phyloP scores from a whole-genome alignment of 2,888 invertebrate genomes.

The Rutpela maculata region DNA sequence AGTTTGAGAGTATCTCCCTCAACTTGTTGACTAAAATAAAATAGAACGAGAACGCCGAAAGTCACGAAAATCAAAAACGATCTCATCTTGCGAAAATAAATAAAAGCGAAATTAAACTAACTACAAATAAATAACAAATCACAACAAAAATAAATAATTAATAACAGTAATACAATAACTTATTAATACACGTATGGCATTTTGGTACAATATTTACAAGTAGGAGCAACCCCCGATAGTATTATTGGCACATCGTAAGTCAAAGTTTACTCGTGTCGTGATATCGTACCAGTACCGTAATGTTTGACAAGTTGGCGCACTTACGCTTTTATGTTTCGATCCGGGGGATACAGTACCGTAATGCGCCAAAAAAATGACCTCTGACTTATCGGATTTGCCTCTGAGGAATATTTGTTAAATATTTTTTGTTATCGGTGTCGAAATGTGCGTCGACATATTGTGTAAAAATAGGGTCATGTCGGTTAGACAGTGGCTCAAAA shows the following conservation, averaged over 20 bases:
- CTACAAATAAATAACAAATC: constrained; percentile 1
- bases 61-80: constrained; percentile 6
- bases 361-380: constrained; percentile 23
- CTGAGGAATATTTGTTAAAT: constrained; percentile 19
- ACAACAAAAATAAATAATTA: constrained; percentile 9
- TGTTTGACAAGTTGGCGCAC: background rate
- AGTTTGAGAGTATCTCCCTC: constrained; percentile 53
- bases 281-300: constrained; percentile 36
- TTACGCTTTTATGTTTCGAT: constrained; percentile 9
- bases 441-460: constrained; percentile 3
- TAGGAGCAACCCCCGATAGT: background rate
- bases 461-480: constrained; percentile 2
- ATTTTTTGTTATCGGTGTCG: constrained; percentile 8
- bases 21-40: constrained; percentile 37
- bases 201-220: background rate
- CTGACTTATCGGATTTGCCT: constrained; percentile 5
- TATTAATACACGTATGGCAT: background rate
- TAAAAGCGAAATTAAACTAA: constrained; percentile 8
- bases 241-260: background rate
- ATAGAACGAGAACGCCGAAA: constrained; percentile 21
- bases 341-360: constrained; percentile 28
- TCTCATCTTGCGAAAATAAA: constrained; percentile 24
- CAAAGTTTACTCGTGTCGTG: background rate
- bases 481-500: constrained; percentile 12
- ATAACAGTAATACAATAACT: background rate